A percentile compares a stretch with the other conserved stretches of the same genome.
phyloP scores from a whole-genome alignment of 2,888 invertebrate species.

The Drosophila cyrtoloma region DNA sequence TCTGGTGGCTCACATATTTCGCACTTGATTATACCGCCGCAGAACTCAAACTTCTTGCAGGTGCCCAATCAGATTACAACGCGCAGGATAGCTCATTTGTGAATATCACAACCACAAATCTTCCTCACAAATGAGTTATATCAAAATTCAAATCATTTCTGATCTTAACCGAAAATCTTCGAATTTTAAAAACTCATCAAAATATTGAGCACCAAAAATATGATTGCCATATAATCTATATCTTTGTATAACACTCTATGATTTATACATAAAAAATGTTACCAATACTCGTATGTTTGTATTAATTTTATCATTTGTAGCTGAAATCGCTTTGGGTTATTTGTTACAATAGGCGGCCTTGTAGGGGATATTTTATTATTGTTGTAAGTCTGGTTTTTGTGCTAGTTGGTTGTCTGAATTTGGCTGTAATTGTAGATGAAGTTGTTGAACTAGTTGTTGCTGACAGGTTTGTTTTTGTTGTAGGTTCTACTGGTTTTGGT shows the following conservation, averaged over 20 bases:
- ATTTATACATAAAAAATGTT: conserved; percentile 10
- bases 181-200: background rate
- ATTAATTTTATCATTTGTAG: background rate
- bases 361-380: background rate
- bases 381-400: background rate
- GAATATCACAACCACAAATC: conserved; percentile 8
- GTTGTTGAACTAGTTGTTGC: background rate
- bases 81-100: conserved; percentile 75
- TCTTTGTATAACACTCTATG: conserved; percentile 1
- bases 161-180: no score
- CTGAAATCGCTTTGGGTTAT: background rate
- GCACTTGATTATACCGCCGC: conserved; percentile 82
- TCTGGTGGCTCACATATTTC: conserved; percentile 63
- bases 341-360: background rate
- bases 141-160: background rate
- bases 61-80: conserved; percentile 71
- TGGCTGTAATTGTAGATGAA: background rate
- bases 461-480: background rate
- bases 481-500: background rate
- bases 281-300: background rate
- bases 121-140: background rate
- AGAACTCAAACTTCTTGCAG: conserved; percentile 79
- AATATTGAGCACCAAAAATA: background rate
- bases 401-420: background rate
- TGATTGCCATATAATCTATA: conserved; percentile 13